Percentiles rank a stretch among this genome's conserved stretches.
These are phyloP conservation scores for Chrysoperla carnea DNA, from an alignment of 1,140 invertebrate species.

Conservation along the genomic window DNA sequence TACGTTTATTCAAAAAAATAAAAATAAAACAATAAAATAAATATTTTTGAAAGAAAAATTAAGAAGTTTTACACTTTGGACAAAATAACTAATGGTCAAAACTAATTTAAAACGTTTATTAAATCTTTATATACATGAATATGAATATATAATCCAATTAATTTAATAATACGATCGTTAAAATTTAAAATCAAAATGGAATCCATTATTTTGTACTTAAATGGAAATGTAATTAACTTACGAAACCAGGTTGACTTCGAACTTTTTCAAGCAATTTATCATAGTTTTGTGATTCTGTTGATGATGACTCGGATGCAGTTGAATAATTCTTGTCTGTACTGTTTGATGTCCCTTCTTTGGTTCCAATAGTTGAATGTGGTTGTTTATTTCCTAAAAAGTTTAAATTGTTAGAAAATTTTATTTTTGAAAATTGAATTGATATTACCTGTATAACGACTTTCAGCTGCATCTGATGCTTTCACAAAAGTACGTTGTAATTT, in stretches of 20 bases:
- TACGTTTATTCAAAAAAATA: too few relatives aligned
- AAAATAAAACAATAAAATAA: too few relatives aligned
- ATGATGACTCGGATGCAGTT: not conserved
- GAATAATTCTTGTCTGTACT: not conserved
- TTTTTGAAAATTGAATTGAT: not conserved
- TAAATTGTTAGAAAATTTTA: too few relatives aligned
- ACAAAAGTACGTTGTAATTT: constrained; percentile 45
- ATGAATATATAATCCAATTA: not conserved
- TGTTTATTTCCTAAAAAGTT: not conserved
- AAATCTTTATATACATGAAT: not conserved
- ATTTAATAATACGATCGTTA: too few relatives aligned
- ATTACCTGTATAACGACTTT: constrained; percentile 19
- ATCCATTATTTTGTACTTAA: not conserved
- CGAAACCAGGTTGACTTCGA: not conserved
- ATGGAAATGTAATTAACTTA: not conserved
- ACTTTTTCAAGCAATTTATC: not conserved
- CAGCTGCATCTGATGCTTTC: constrained; percentile 41
- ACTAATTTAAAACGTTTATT: not conserved
- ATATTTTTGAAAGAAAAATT: too few relatives aligned
- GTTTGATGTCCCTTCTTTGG: not conserved
- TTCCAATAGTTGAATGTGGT: not conserved
- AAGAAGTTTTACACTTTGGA: too few relatives aligned
- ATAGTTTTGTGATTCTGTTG: not conserved
- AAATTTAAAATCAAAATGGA: not conserved
- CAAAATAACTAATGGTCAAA: not conserved